phyloP scores from a whole-genome alignment of 2,797 vertebrate genomes.

The Lacerta agilis region DNA sequence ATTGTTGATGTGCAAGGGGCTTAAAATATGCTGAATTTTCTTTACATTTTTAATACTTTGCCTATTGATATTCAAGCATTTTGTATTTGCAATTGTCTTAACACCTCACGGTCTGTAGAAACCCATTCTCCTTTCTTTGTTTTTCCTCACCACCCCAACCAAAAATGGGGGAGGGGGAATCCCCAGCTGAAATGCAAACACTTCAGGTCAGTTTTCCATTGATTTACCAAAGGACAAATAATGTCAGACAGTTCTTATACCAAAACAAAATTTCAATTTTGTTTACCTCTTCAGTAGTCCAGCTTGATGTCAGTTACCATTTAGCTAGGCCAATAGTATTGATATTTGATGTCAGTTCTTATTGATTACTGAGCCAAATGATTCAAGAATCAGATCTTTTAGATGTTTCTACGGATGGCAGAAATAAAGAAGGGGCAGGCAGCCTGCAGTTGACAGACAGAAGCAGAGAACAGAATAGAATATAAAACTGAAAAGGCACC shows the following conservation, averaged over 20 bases:
- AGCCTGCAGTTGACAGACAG: slow-evolving; percentile 57
- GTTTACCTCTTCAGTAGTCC: slow-evolving; percentile 74
- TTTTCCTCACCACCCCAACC: neutral
- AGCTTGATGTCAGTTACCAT: slow-evolving; percentile 76
- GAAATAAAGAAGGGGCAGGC: slow-evolving; percentile 54
- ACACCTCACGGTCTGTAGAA: slow-evolving; percentile 12
- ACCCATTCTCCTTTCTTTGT: neutral
- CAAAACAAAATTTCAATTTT: slow-evolving; percentile 75
- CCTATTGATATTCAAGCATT: slow-evolving; percentile 33
- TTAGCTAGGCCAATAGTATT: slow-evolving; percentile 78
- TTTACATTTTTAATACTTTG: neutral
- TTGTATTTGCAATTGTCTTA: slow-evolving; percentile 31
- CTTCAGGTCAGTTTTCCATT: slow-evolving; percentile 63
- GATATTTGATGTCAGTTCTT: slow-evolving; percentile 80
- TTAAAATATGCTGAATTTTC: neutral
- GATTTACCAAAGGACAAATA: slow-evolving; percentile 77
- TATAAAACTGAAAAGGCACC: slow-evolving; percentile 54
- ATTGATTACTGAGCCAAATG: slow-evolving; percentile 73
- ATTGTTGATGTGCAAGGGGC: neutral
- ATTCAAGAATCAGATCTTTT: slow-evolving; percentile 74
- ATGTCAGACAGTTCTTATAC: slow-evolving; percentile 73
- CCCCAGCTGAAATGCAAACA: slow-evolving; percentile 47
- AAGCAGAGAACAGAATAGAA: slow-evolving; percentile 67
- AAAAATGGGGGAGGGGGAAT: neutral
- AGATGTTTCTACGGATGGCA: slow-evolving; percentile 63